A percentile compares a stretch with the other conserved stretches of the same genome.
Evolutionary conservation across 2,888 invertebrate species (phyloP).

Genomic region (Nipponacmea schrenckii): DNA sequence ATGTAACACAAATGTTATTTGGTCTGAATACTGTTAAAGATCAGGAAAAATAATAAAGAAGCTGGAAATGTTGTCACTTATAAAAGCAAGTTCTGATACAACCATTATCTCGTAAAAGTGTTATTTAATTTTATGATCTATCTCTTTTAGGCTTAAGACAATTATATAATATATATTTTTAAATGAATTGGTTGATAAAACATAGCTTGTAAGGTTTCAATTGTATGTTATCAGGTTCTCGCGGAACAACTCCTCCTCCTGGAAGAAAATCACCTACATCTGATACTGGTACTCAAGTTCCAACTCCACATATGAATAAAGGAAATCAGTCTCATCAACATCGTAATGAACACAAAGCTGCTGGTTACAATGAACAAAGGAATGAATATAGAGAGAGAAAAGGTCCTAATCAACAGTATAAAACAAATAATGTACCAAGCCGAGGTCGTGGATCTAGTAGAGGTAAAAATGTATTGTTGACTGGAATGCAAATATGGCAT

Average conservation of each 20-base stretch:
- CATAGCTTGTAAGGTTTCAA: too few relatives aligned
- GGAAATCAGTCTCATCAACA: neutral
- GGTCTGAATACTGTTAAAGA: too few relatives aligned
- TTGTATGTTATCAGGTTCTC: constrained; percentile 47
- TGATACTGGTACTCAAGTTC: constrained; percentile 83
- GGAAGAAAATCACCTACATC: constrained; percentile 72
- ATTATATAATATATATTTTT: too few relatives aligned
- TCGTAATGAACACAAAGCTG: constrained; percentile 5
- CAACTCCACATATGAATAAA: constrained; percentile 34
- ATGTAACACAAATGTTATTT: too few relatives aligned
- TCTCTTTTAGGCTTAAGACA: too few relatives aligned
- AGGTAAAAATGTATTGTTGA: constrained; percentile 18
- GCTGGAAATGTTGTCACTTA: too few relatives aligned
- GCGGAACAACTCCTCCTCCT: constrained; percentile 68
- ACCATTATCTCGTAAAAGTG: too few relatives aligned
- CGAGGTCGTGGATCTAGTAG: constrained; percentile 48
- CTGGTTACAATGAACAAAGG: constrained; percentile 15
- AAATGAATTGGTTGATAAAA: too few relatives aligned
- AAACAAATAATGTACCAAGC: constrained; percentile 32
- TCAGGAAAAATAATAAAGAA: too few relatives aligned
- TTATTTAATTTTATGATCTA: too few relatives aligned
- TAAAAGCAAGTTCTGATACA: too few relatives aligned
- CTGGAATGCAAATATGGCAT: too few relatives aligned
- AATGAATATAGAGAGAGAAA: constrained; percentile 14
- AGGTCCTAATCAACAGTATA: neutral